Percentiles rank a stretch among this genome's conserved stretches.
Conservation (phyloP, 2,113 vertebrate genomes). For the Semicossyphus pulcher region DNA sequence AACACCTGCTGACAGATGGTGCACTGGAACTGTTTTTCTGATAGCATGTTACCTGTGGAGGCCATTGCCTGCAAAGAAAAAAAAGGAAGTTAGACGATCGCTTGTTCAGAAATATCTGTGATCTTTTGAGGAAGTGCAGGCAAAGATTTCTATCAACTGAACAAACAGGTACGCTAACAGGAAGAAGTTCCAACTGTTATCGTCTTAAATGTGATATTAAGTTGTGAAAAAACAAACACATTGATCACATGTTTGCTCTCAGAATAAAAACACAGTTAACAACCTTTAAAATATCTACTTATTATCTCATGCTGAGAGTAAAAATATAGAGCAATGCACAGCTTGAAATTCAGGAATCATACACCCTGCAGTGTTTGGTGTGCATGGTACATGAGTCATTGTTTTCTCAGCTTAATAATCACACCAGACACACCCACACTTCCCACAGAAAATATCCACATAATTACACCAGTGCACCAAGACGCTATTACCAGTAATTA, state of each 20-base stretch:
- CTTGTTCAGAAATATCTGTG: neutral
- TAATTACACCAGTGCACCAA: neutral
- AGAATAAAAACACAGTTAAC: neutral
- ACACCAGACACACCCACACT: slow-evolving; percentile 32
- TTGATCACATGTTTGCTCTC: neutral
- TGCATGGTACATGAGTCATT: slow-evolving; percentile 14
- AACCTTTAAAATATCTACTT: neutral
- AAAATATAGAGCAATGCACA: neutral
- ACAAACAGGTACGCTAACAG: neutral
- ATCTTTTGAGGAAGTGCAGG: slow-evolving; percentile 16
- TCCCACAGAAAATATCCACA: neutral
- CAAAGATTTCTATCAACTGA: neutral
- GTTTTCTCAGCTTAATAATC: neutral
- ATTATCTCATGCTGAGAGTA: neutral
- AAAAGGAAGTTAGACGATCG: slow-evolving; percentile 18
- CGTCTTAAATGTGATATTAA: too few relatives aligned
- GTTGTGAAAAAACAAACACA: too few relatives aligned
- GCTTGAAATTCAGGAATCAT: slow-evolving; percentile 34
- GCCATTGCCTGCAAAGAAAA: slow-evolving; percentile 30
- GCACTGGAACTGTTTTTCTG: slow-evolving; percentile 74
- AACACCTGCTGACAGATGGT: slow-evolving; percentile 70
- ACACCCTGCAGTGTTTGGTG: neutral
- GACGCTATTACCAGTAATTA: neutral
- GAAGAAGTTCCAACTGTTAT: neutral
- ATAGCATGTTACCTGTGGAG: slow-evolving; percentile 15